Conservation (phyloP, 2,797 vertebrate genomes). For the Acridotheres tristis region DNA sequence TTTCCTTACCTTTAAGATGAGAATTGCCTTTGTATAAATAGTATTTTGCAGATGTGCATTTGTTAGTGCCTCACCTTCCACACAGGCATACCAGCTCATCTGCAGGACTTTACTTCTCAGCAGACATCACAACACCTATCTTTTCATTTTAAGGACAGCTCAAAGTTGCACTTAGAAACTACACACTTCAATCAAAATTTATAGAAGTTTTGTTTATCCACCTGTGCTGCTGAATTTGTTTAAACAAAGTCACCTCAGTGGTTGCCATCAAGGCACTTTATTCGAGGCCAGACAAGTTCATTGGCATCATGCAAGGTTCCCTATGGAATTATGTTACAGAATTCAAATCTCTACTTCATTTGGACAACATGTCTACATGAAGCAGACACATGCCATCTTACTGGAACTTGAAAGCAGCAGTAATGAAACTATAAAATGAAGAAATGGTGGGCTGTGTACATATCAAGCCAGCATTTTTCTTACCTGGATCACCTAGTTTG, state of each 20-base stretch:
- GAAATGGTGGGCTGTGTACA: not conserved
- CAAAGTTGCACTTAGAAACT: not conserved
- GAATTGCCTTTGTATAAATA: not conserved
- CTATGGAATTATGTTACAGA: not conserved
- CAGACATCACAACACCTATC: not conserved
- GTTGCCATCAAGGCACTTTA: not conserved
- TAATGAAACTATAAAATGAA: not conserved
- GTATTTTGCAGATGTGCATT: not conserved
- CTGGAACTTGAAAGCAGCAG: not conserved
- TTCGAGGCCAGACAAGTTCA: not conserved
- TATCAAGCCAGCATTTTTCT: not conserved
- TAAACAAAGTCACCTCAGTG: not conserved
- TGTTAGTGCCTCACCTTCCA: not conserved
- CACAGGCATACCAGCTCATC: rapidly evolving
- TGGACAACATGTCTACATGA: not conserved
- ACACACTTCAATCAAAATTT: not conserved
- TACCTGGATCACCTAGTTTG: slow-evolving; percentile 96
- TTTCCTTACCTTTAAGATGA: not conserved
- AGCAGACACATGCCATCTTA: not conserved
- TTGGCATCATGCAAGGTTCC: not conserved
- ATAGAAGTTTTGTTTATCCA: not conserved
- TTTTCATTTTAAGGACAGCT: not conserved
- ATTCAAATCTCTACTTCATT: not conserved
- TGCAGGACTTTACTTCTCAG: not conserved
- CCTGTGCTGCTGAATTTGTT: not conserved